Conservation (phyloP, 2,113 vertebrate genomes). For the Felis catus region F.catus_Fca126_mat1.0 CM031420.1:156823001-156823500, state of each 20-base stretch:
- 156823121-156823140: slow-evolving; percentile 64
- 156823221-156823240: slow-evolving; percentile 55
- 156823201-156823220: slow-evolving; percentile 30
- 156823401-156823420: slow-evolving; percentile 93
- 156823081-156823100: slow-evolving; percentile 45
- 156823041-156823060: slow-evolving; percentile 50
- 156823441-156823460: slow-evolving; percentile 86
- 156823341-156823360: slow-evolving; percentile 85
- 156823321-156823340: slow-evolving; percentile 85
- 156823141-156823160: slow-evolving; percentile 51
- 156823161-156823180: slow-evolving; percentile 46
- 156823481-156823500: slow-evolving; percentile 82
- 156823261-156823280: slow-evolving; percentile 78
- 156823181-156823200: slow-evolving; percentile 41
- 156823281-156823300: slow-evolving; percentile 82
- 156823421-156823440: slow-evolving; percentile 86
- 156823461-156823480: slow-evolving; percentile 78
- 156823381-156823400: slow-evolving; percentile 98
- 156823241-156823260: slow-evolving; percentile 39
- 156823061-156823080: slow-evolving; percentile 46
- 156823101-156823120: slow-evolving; percentile 54
- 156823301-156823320: slow-evolving; percentile 86
- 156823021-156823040: slow-evolving; percentile 59
- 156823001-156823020: slow-evolving; percentile 67
- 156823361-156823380: slow-evolving; percentile 99